Evolutionary conservation across 1,140 invertebrate species (phyloP).

Genomic region (Sarcophaga peregrina): DNA sequence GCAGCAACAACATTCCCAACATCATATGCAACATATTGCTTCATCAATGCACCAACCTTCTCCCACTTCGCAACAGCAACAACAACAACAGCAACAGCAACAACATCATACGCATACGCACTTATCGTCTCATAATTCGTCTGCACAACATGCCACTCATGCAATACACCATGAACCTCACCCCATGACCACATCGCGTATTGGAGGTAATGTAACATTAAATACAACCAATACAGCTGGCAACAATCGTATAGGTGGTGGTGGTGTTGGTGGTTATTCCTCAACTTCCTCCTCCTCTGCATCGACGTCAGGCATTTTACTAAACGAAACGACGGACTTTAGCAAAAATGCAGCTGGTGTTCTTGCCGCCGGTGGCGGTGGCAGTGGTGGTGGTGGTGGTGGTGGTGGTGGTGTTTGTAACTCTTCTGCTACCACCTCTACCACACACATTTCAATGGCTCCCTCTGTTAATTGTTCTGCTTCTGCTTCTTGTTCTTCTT

Average conservation of each 20-base stretch:
- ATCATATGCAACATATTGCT: slow-evolving; percentile 39
- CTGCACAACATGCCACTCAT: slow-evolving; percentile 38
- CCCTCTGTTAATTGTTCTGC: neutral
- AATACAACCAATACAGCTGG: slow-evolving; percentile 48
- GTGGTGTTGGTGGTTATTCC: slow-evolving; percentile 29
- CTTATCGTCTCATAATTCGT: slow-evolving; percentile 19
- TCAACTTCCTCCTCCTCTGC: slow-evolving; percentile 45
- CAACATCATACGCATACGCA: slow-evolving; percentile 12
- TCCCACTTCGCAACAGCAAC: slow-evolving; percentile 30
- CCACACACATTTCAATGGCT: neutral
- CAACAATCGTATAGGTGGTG: slow-evolving; percentile 48
- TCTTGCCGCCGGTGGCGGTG: slow-evolving; percentile 18
- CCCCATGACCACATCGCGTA: slow-evolving; percentile 34
- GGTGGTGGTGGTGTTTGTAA: slow-evolving; percentile 24
- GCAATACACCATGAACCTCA: slow-evolving; percentile 40
- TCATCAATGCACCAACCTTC: slow-evolving; percentile 44
- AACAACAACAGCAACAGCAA: slow-evolving; percentile 42
- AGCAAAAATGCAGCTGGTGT: slow-evolving; percentile 11
- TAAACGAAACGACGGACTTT: neutral
- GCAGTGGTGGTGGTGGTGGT: too few species aligned
- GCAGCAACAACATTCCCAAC: slow-evolving; percentile 37
- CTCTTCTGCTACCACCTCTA: neutral
- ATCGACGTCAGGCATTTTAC: neutral
- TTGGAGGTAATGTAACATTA: slow-evolving; percentile 32
- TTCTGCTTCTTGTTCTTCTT: neutral